Percentiles rank a stretch among this genome's conserved stretches.
phyloP scores from a whole-genome alignment of 2,113 vertebrate genomes.

The Bufo gargarizans region DNA sequence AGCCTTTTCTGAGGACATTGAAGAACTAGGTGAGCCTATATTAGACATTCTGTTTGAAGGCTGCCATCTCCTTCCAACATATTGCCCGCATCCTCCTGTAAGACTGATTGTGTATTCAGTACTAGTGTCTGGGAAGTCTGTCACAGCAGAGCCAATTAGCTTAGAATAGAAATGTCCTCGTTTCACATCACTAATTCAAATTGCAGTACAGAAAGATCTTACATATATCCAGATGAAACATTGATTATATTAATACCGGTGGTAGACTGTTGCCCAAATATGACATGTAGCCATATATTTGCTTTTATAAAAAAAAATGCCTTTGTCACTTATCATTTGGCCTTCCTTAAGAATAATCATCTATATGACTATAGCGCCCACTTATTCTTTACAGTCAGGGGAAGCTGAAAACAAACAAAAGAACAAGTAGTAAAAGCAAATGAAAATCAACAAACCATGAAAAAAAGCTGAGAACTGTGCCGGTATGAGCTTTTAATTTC shows the following conservation, averaged over 20 bases:
- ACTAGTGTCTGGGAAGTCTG: slow-evolving; percentile 10
- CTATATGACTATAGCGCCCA: too few species aligned
- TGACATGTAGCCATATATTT: background rate
- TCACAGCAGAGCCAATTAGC: slow-evolving; percentile 39
- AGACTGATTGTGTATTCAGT: slow-evolving; percentile 20
- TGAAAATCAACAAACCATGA: background rate
- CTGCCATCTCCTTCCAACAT: background rate
- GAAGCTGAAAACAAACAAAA: too few species aligned
- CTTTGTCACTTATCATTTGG: background rate
- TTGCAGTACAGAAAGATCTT: background rate
- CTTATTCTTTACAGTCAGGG: too few species aligned
- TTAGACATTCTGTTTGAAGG: background rate
- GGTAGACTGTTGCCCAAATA: background rate
- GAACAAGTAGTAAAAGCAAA: background rate
- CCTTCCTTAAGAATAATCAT: background rate
- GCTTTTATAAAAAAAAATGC: too few species aligned
- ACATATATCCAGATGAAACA: background rate
- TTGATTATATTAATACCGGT: background rate
- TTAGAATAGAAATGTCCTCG: slow-evolving; percentile 26
- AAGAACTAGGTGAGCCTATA: background rate
- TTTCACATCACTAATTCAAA: slow-evolving; percentile 22
- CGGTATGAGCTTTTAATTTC: too few species aligned
- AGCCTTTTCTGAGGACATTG: background rate
- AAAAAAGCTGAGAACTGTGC: too few species aligned
- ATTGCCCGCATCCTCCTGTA: background rate